Base-by-base conservation (phyloP, 2,888 invertebrate species). In the Micoletzkya japonica region DNA sequence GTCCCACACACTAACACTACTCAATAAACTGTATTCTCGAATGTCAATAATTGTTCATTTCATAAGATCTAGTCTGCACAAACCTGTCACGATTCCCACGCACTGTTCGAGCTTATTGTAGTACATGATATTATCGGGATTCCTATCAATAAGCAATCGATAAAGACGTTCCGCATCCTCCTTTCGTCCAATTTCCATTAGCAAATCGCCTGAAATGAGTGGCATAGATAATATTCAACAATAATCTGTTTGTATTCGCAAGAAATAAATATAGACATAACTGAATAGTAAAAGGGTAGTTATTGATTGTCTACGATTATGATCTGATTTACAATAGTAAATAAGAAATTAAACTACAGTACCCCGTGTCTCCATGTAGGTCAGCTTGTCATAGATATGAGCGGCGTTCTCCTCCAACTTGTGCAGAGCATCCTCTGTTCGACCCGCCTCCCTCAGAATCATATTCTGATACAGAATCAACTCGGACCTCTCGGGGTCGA, bases 401-500 rank as follows among this genome's bases (percentile, higher is more conserved):
- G 90, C 90, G 85, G 93, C 91, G 87, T 93, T 92, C 85, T 91
- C 91, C 77, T 92, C 90, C 83, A 98, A 89, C 88, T 96, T 95
- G 77, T 90, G 90, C 73, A 98, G 87, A 4, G 97, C 97, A 81
- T 92, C 91, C 74, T 91, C 90, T 78, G 91, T 89, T 84, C 93
- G 92, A 32, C 93, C 93, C 0, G 95, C 93, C 87, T 98, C 97
- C 77, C 93, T 92, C 79, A 98, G 90, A 68, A 99, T 94, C 91
- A 94, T 91, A 87, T 95, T 95, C 88, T 98, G 95, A 87, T 99
- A 99, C 26, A 98, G 89, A 70, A 98, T 89, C 83, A 99, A 88
- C 87, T 99, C 98, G 85, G 96, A 95, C 87, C 96, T 94, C 87
- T 99, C 98, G 87, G 95, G 96, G 86, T 97, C 96, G 82, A 90